Evolutionary conservation across 64 coral and sea anemone species (phyloP).

Genomic region (Dendronephthya gigantea): DNA sequence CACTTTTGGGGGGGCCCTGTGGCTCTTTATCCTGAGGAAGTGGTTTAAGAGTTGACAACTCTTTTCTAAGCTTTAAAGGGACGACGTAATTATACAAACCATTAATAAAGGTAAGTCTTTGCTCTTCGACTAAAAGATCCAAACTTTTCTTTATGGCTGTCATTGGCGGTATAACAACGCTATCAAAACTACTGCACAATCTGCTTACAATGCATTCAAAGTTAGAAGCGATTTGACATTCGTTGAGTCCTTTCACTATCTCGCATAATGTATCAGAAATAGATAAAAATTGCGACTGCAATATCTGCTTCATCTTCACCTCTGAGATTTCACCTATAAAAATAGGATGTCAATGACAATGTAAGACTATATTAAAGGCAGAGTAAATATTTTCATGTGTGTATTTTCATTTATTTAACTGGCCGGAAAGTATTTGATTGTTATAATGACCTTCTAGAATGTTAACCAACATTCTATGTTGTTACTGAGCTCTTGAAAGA

Average conservation of each 20-base stretch:
- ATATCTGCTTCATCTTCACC: neutral
- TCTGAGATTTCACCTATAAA: neutral
- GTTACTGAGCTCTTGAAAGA: too few relatives aligned
- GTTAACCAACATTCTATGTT: too few relatives aligned
- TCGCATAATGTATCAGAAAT: neutral
- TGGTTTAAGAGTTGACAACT: neutral
- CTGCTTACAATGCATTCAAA: slow-evolving; percentile 2
- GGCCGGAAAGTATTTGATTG: too few relatives aligned
- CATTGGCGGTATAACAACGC: neutral
- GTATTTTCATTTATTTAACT: too few relatives aligned
- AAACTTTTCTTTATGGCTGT: neutral
- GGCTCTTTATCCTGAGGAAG: neutral
- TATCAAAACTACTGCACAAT: neutral
- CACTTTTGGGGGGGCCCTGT: neutral
- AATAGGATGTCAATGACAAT: neutral
- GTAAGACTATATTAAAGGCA: too few relatives aligned
- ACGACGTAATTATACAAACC: neutral
- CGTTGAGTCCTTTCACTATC: neutral
- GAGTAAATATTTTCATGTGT: too few relatives aligned
- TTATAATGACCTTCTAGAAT: too few relatives aligned
- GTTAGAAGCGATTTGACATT: neutral
- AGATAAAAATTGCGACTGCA: slow-evolving; percentile 4
- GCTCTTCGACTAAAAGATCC: neutral
- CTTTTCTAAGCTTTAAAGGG: neutral
- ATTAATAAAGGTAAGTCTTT: neutral